Base-by-base conservation (phyloP, 2,888 invertebrate genomes). In the Drosophila meridionalis region DNA sequence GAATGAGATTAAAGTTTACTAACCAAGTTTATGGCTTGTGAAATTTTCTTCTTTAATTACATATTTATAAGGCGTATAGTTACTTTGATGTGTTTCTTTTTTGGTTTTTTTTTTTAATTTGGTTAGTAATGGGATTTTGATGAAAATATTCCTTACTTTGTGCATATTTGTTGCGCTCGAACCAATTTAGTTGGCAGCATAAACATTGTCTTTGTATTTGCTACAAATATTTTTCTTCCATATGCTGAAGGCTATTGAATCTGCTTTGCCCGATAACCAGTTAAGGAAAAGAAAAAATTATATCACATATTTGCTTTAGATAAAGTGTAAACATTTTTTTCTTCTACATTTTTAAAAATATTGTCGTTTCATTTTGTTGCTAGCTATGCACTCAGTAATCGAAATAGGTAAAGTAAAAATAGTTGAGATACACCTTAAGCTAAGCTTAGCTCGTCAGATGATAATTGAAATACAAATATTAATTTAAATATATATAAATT, bases 1-100 rank as follows among this genome's bases (percentile, higher is more conserved):
- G 85, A 76, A 72, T 78, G 65, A 73, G 67, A 68, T 79, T 75
- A 42, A 66, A 69, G 65, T 71, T 78, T 63, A 68, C 57, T 45
- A 56, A 69, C 56, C 80, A 73, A 68, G 62, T 87, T 85, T 87
- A 85, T 81, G 73, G 77, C 69, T 84, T 85, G 87, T 87, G 83
- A 85, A 83, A 85, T 85, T 76, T 83, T 59, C 56, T 42, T 53
- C 47, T 69, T 68, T 70, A 55, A 64, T 70, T 64, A 42, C 65
- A 56, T 53, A 72, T 69, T 69, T 67, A 47, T 53, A 60, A 42
- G 45, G 48, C 47, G 57, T 40, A 58, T 62, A 67, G 69, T 58
- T 59, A 62, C 53, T 57, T 70, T 64, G 47, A 43, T 67, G 48
- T 40, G n/a, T 14, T 48, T 43, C 45, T n/a, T 57, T 32, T 2